These are phyloP conservation scores for Ennomos erosarius DNA, from an alignment of 2,888 invertebrate genomes.

Conservation along the genomic window DNA sequence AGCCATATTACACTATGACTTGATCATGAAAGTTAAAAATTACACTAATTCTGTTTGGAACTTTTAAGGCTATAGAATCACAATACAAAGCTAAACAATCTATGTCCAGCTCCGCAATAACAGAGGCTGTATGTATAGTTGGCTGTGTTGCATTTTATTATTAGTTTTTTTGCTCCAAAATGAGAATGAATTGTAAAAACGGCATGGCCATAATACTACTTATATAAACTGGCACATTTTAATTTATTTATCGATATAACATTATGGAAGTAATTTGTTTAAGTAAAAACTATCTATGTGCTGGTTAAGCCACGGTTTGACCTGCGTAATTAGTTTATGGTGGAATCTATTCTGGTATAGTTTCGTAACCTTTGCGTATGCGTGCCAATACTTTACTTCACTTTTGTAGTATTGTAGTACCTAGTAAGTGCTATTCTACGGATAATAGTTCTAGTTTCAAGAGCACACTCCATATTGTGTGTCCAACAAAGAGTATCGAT, in stretches of 20 bases:
- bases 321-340: constrained; percentile 36
- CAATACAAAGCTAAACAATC: too few relatives aligned
- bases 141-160: too few relatives aligned
- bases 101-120: too few relatives aligned
- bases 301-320: constrained; percentile 34
- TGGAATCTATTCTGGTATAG: constrained; percentile 22
- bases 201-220: too few relatives aligned
- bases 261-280: constrained; percentile 1
- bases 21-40: too few relatives aligned
- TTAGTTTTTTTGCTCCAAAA: too few relatives aligned
- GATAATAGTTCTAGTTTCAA: constrained; percentile 27
- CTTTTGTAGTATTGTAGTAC: constrained; percentile 7
- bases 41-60: too few relatives aligned
- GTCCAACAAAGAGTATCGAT: constrained; percentile 25
- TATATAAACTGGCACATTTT: neutral
- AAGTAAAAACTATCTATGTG: neutral
- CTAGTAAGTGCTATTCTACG: constrained; percentile 17
- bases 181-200: too few relatives aligned
- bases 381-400: too few relatives aligned
- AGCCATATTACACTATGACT: too few relatives aligned
- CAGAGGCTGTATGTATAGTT: too few relatives aligned
- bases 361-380: constrained; percentile 13
- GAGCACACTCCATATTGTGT: constrained; percentile 19
- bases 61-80: too few relatives aligned
- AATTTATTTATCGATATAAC: constrained; percentile 1